A percentile compares a stretch with the other conserved stretches of the same genome.
These are phyloP conservation scores for Clarias batrachus DNA, from an alignment of 2,113 vertebrate species.

Conservation along the genomic window DNA sequence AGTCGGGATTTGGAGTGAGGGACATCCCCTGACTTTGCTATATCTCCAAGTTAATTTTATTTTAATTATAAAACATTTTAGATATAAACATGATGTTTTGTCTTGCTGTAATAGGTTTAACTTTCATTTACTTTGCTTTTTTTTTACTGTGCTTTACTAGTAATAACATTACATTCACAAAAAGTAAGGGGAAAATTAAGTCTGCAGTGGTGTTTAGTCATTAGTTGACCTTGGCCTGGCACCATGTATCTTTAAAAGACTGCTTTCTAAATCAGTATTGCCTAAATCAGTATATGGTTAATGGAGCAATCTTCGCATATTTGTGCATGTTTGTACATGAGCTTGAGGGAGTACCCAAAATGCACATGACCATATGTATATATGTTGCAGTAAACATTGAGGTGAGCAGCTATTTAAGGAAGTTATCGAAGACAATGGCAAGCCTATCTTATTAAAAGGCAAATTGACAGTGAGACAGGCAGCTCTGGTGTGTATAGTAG, in stretches of 20 bases:
- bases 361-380: slow-evolving; percentile 19
- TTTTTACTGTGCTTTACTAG: too few species aligned
- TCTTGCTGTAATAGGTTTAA: background rate
- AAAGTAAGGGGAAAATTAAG: background rate
- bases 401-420: background rate
- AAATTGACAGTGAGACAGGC: background rate
- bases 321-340: slow-evolving; percentile 21
- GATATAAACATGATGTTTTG: background rate
- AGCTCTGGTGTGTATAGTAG: background rate
- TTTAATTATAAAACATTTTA: background rate
- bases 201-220: background rate
- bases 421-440: background rate
- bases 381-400: slow-evolving; percentile 1
- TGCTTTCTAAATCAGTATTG: slow-evolving; percentile 47
- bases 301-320: slow-evolving; percentile 39
- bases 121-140: too few species aligned
- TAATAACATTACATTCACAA: background rate
- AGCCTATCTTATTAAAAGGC: background rate
- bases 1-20: slow-evolving; percentile 8
- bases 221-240: slow-evolving; percentile 10
- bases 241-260: slow-evolving; percentile 33
- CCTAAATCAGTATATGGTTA: slow-evolving; percentile 28
- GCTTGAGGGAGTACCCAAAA: background rate
- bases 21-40: slow-evolving; percentile 10
- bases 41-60: background rate